Conservation (phyloP, 2,888 invertebrate genomes). For the Spodoptera picta region DNA sequence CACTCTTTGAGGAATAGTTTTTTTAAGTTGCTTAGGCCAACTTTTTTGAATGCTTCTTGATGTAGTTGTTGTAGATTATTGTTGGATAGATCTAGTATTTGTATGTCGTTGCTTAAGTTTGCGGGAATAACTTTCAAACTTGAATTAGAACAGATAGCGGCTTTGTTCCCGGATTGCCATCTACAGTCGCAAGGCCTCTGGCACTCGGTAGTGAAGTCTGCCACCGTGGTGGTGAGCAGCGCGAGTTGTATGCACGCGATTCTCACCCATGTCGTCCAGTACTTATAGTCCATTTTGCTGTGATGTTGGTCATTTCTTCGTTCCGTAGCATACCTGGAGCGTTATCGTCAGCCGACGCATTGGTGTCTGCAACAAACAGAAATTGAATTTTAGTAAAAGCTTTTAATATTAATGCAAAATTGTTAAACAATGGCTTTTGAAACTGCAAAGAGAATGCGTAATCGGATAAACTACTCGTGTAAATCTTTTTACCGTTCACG, state of each 20-base stretch:
- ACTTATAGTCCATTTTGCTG: constrained; percentile 86
- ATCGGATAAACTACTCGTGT: constrained; percentile 49
- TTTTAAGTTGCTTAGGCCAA: constrained; percentile 93
- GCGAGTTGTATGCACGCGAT: constrained; percentile 74
- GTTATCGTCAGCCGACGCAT: constrained; percentile 73
- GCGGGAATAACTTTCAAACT: constrained; percentile 91
- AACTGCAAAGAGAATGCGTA: constrained; percentile 47
- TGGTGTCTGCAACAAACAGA: constrained; percentile 78
- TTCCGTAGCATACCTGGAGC: constrained; percentile 81
- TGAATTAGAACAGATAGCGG: constrained; percentile 93
- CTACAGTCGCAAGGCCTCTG: constrained; percentile 93
- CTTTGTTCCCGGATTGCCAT: constrained; percentile 95
- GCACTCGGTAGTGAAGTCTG: constrained; percentile 90
- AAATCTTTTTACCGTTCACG: constrained; percentile 25
- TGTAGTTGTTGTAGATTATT: constrained; percentile 91
- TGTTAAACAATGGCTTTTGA: constrained; percentile 35
- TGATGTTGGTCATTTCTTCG: constrained; percentile 83
- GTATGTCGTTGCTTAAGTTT: constrained; percentile 92
- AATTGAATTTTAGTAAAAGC: constrained; percentile 42
- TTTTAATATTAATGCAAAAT: constrained; percentile 42
- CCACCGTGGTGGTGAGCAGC: constrained; percentile 75
- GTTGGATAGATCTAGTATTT: constrained; percentile 92
- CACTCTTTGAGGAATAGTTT: constrained; percentile 94
- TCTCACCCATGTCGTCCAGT: constrained; percentile 86
- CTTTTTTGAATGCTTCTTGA: constrained; percentile 91